Evolutionary conservation across 2,888 invertebrate species (phyloP), one percentile per base, ranked within the genome.

Genomic region (Monochamus alternatus): DNA sequence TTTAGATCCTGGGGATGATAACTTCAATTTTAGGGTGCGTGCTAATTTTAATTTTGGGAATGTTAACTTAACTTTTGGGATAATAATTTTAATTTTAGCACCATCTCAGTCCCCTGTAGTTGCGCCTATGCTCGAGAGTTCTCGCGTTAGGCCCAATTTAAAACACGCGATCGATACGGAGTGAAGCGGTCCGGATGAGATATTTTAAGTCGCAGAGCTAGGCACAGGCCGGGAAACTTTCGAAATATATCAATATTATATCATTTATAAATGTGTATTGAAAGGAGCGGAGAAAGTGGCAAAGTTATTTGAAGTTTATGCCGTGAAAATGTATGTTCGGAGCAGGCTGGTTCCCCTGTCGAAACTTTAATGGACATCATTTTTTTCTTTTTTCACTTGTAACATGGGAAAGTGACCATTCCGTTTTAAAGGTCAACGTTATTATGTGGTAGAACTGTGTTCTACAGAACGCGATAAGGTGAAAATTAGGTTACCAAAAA

Each of bases 221-320:
- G 38, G 14, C 47, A 55, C 14, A 55, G 14, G 55, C n/a, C 14
- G 55, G 14, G 22, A 22, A 55, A 55, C n/a, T 55, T 55, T 55
- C n/a, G n/a, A 55, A 55, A 55, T 55, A n/a, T 55, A 55, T 55
- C 55, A 55, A 55, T 14, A 55, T 55, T 55, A 55, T 55, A 55
- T 55, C 55, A 55, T 55, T 55, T 55, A 55, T 55, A 12, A 12
- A n/a, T 55, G n/a, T 55, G 55, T 55, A 55, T 55, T 55, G 55
- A 51, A 51, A 1, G 51, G 55, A 7, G 55, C 14, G 55, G 55
- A 55, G n/a, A 47, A 47, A 47, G 47, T 47, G 10, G 47, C 47
- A 47, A 47, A 47, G 47, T 47, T 47, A 47, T 47, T 9, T 12
- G 47, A 47, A 55, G 55, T 55, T 55, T 55, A n/a, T 55, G n/a